Evolutionary conservation across 2,797 vertebrate species (phyloP).

Genomic region (Glyptemys insculpta): DNA sequence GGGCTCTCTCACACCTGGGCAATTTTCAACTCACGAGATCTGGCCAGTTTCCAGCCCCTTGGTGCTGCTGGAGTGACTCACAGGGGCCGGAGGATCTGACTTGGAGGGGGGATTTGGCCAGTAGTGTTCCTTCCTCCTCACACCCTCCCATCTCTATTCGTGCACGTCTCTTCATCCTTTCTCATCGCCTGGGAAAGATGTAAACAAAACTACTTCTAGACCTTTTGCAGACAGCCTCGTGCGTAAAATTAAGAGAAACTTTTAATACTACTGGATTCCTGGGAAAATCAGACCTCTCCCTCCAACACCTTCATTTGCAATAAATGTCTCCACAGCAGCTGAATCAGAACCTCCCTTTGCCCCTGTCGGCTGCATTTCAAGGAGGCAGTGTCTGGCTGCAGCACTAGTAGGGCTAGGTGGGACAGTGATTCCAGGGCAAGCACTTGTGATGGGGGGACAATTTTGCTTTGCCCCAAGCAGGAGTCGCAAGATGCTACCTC

Average conservation of each 20-base stretch:
- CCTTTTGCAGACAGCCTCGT: background rate
- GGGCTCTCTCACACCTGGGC: background rate
- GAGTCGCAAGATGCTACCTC: background rate
- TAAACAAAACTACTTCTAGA: background rate
- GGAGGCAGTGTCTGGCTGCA: background rate
- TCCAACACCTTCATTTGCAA: background rate
- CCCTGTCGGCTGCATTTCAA: background rate
- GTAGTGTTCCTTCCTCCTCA: background rate
- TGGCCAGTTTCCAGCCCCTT: background rate
- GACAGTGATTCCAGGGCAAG: background rate
- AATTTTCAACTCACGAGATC: background rate
- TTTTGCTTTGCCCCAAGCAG: background rate
- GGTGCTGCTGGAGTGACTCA: background rate
- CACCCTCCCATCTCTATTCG: background rate
- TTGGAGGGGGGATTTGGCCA: background rate
- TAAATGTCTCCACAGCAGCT: accelerated
- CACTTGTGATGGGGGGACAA: background rate
- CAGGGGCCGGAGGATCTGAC: background rate
- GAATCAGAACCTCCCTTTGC: background rate
- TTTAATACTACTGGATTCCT: background rate
- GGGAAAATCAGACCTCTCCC: background rate
- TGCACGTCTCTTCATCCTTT: background rate
- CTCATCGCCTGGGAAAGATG: background rate
- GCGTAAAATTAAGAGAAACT: background rate
- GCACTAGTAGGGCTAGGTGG: background rate